Base-by-base conservation (phyloP, 2,113 vertebrate genomes). In the Labeo rohita region DNA sequence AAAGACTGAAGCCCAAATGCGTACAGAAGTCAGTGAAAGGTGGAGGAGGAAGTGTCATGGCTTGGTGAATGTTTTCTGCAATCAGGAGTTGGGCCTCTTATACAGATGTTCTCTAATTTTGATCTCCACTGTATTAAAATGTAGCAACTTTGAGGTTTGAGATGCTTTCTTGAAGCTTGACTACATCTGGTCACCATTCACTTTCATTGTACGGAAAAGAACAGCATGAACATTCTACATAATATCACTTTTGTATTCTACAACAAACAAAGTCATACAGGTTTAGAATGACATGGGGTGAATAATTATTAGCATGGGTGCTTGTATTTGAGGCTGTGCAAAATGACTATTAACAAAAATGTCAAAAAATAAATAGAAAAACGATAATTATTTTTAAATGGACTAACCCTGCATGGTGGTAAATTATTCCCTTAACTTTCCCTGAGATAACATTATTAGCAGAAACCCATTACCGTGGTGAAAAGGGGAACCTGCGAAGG, bases 381-480 rank as follows among this genome's bases (percentile, higher is more conserved):
- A 61, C n/a, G 3, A 21, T 23, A 47, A 13, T 49, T 49, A 49
- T 49, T 75, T 75, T 28, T 15, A 50, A 75, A 75, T 49, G 8
- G 72, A 49, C 45, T 28, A 75, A 75, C 11, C n/a, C 11, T 75
- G 45, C n/a, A 75, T 28, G 72, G 11, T 8, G 72, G 45, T 75
- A 45, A 49, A 8, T 49, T 75, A 75, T 75, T 74, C 72, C 72
- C 45, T 75, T 23, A 15, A 75, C 43, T 49, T 50, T 75, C 45
- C 49, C 11, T 15, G 11, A 75, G 72, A 75, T 49, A 50, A 49
- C 3, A 0, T 75, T 75, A 75, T 49, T 49, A 43, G 45, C 45
- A 75, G 72, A 75, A 75, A 75, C 45, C 28, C 45, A 75, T 75
- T 75, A 75, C 21, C 45, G 21, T 11, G 7, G 72, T 75, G 28